Evolutionary conservation across 2,888 invertebrate species (phyloP), one percentile per base, ranked within the genome.

Genomic region (Proisotoma minuta): DNA sequence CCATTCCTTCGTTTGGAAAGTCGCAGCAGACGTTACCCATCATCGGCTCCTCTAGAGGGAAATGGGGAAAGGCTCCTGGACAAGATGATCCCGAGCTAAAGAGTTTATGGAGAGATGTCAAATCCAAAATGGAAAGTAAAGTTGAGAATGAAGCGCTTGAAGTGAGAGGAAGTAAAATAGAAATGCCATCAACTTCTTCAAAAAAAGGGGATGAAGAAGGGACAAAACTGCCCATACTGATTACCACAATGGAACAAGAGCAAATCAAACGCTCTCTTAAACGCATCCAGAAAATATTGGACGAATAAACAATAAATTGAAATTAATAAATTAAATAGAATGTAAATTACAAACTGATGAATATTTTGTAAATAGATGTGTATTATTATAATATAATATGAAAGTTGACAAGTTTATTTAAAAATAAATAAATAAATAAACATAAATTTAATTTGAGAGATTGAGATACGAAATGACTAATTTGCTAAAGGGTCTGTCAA

Each of bases 91-190:
- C 62, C 0, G 68, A 68, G 50, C 47, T 68, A 47, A 59, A 61
- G 40, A 68, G 54, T 57, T 63, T 68, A 43, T 68, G 68, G 68
- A 68, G 66, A 43, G 68, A 68, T 40, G 68, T 68, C 3, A 50
- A 65, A n/a, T 60, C 58, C 12, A 65, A 57, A 49, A 52, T 68
- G 60, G 68, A 68, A 24, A 53, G 52, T 12, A 59, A 61, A 34
- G 60, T 68, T 23, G 60, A 47, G 15, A 18, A 26, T 50, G 52
- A 28, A 4, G 56, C 34, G 20, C 58, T 66, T 5, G 58, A 66
- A 3, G 61, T 66, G 4, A 57, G 51, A 28, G 66, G 66, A 50
- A 66, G 28, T 48, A 60, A 60, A 24, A 60, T 66, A 18, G 39
- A 54, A 22, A 39, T 54, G 10, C 4, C 43, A 5, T 43, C 43